A percentile compares a stretch with the other conserved stretches of the same genome.
Conservation (phyloP, 2,113 vertebrate genomes). For the Aldabrachelys gigantea region DNA sequence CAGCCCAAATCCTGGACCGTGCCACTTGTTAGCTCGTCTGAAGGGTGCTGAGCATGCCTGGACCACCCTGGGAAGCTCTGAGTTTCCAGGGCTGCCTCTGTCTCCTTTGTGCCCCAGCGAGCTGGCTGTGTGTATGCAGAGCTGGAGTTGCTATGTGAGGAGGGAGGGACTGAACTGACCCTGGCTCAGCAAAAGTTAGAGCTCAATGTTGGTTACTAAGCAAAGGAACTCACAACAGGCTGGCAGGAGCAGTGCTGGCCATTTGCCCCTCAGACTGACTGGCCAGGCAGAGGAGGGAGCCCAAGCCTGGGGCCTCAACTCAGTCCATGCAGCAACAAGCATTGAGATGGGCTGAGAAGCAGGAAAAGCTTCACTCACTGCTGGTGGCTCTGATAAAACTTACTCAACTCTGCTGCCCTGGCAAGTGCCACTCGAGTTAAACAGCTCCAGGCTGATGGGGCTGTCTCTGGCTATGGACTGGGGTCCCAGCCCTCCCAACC, state of each 20-base stretch:
- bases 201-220: background rate
- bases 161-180: background rate
- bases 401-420: background rate
- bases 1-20: too few relatives aligned
- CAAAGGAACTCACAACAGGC: background rate
- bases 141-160: conserved; percentile 32
- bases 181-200: background rate
- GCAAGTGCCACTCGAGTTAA: background rate
- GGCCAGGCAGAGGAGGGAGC: background rate
- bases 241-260: background rate
- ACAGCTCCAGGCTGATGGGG: background rate
- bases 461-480: background rate
- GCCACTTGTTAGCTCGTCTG: background rate
- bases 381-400: background rate
- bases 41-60: background rate
- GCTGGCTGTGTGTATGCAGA: background rate
- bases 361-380: background rate
- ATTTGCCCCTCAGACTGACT: background rate
- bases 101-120: background rate
- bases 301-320: background rate
- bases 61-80: background rate
- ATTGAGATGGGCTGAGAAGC: background rate
- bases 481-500: background rate
- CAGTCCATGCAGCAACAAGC: background rate
- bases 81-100: background rate